phyloP scores from a whole-genome alignment of 2,113 vertebrate genomes.

The Thinocorus orbignyianus region DNA sequence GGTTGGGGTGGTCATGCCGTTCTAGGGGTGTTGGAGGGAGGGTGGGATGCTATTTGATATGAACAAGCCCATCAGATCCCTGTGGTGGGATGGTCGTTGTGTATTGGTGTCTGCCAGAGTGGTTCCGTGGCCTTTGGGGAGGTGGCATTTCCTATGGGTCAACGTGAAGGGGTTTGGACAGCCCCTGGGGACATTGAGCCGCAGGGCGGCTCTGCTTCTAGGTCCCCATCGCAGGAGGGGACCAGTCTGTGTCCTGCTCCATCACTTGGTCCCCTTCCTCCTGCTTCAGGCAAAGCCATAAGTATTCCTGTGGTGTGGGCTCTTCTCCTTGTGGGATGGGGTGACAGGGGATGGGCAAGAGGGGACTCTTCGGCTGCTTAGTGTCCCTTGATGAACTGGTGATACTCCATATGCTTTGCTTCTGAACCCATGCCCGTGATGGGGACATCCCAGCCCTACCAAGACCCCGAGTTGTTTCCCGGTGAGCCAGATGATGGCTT shows the following conservation, averaged over 20 bases:
- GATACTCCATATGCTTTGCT: fast-evolving
- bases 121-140: neutral
- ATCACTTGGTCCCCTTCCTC: fast-evolving
- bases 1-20: fast-evolving
- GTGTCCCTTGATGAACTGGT: neutral
- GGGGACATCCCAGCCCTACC: neutral
- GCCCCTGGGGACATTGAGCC: neutral
- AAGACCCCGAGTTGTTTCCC: neutral
- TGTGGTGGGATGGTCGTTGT: fast-evolving
- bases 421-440: neutral
- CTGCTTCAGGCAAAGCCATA: neutral
- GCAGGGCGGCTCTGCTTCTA: neutral
- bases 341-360: neutral
- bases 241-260: neutral
- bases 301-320: neutral
- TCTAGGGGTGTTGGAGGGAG: neutral
- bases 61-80: neutral
- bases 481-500: neutral
- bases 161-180: fast-evolving
- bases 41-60: fast-evolving
- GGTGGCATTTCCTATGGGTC: neutral
- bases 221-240: neutral
- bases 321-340: neutral
- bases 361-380: fast-evolving
- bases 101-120: fast-evolving